Conservation (phyloP, 2,888 invertebrate species). For the Adelphocoris suturalis region DNA sequence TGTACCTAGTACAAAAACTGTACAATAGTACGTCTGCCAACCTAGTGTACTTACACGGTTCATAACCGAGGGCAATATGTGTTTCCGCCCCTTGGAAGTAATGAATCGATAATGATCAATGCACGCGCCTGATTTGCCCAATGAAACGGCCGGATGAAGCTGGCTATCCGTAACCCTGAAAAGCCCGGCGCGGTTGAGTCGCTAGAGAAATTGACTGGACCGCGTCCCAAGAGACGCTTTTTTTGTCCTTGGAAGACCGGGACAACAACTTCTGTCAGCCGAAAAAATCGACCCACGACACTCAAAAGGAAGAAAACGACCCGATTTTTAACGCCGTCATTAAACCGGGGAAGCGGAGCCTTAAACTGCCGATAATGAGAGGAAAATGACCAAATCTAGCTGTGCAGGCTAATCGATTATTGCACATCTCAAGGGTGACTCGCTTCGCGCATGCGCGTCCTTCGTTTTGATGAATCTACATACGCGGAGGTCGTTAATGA, state of each 20-base stretch:
- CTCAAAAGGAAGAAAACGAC: not conserved
- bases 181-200: not conserved
- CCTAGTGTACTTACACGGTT: too few species aligned
- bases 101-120: too few species aligned
- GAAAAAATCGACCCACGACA: constrained; percentile 20
- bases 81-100: too few species aligned
- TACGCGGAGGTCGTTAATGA: not conserved
- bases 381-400: constrained; percentile 28
- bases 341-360: constrained; percentile 2
- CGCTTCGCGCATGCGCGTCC: not conserved
- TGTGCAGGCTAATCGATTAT: not conserved
- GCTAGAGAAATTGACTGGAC: constrained; percentile 30
- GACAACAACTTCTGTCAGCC: constrained; percentile 23
- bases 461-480: constrained; percentile 15
- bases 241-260: constrained; percentile 22
- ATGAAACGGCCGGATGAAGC: too few species aligned
- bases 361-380: not conserved
- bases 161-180: not conserved
- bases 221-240: not conserved
- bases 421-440: constrained; percentile 23
- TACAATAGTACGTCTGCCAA: too few species aligned
- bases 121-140: too few species aligned
- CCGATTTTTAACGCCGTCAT: not conserved
- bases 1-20: too few species aligned
- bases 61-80: too few species aligned